phyloP scores from a whole-genome alignment of 1,140 invertebrate genomes.

The Calosoma granatense region DNA sequence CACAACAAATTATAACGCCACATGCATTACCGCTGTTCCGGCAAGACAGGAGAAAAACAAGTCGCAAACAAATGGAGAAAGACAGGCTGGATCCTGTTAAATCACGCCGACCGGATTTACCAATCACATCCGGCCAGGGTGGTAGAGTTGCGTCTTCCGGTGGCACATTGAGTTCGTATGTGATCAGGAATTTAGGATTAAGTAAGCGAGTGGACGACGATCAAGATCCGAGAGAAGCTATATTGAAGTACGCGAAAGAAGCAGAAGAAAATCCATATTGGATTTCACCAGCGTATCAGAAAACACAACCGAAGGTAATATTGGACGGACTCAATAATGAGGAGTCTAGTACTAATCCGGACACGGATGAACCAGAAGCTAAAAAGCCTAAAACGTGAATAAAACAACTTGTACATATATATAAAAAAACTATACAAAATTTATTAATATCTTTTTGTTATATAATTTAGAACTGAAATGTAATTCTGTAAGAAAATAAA shows the following conservation, averaged over 20 bases:
- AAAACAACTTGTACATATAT: too few species aligned
- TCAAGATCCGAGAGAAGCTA: conserved; percentile 92
- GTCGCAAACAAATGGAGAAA: conserved; percentile 85
- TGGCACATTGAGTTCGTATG: conserved; percentile 93
- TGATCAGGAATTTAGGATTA: conserved; percentile 88
- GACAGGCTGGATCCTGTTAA: conserved; percentile 86
- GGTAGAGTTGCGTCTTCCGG: conserved; percentile 93
- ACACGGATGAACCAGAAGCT: conserved; percentile 44
- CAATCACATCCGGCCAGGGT: conserved; percentile 85
- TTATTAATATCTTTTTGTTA: too few species aligned
- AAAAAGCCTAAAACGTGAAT: conserved; percentile 41
- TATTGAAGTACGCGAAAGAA: conserved; percentile 94
- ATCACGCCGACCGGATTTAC: conserved; percentile 87
- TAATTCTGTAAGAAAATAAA: too few species aligned
- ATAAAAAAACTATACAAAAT: too few species aligned
- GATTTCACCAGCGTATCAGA: conserved; percentile 84
- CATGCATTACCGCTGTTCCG: conserved; percentile 93
- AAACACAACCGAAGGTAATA: conserved; percentile 71
- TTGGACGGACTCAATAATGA: conserved; percentile 40
- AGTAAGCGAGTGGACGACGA: conserved; percentile 91
- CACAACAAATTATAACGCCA: conserved; percentile 93
- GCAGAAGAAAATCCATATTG: conserved; percentile 96
- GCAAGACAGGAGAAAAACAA: conserved; percentile 82
- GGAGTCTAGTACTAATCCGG: conserved; percentile 40
- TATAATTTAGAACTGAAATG: too few species aligned